phyloP scores from a whole-genome alignment of 2,113 vertebrate genomes.

The Muntiacus reevesi region DNA sequence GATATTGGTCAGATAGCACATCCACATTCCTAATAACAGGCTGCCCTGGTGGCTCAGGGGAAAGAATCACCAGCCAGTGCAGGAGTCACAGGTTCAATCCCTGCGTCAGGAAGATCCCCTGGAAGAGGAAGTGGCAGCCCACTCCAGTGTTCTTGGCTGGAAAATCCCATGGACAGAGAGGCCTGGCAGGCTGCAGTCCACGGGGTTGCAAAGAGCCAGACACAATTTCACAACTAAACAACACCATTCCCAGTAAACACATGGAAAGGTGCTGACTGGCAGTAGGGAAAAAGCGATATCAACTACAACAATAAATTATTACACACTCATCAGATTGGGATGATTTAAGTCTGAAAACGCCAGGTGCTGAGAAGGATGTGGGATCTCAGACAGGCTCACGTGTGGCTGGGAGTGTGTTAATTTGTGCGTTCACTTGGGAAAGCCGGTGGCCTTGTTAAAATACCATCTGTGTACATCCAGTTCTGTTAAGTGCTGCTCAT shows the following conservation, averaged over 20 bases:
- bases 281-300: too few species aligned
- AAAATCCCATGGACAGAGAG: neutral
- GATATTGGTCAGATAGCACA: accelerated
- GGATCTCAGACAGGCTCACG: neutral
- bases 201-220: neutral
- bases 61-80: neutral
- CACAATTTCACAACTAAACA: neutral
- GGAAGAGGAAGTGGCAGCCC: neutral
- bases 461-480: neutral
- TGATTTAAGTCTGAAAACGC: neutral
- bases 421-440: too few species aligned
- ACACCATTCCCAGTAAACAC: neutral
- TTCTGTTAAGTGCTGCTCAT: too few species aligned
- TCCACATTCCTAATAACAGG: neutral
- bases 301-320: too few species aligned
- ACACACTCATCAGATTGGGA: neutral
- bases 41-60: neutral
- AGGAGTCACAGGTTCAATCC: neutral
- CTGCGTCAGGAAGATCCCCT: neutral
- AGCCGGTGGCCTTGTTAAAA: neutral
- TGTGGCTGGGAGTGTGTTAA: neutral
- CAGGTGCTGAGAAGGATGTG: neutral
- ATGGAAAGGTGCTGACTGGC: accelerated
- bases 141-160: neutral
- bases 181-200: neutral